Percentiles rank a stretch among this genome's conserved stretches.
phyloP scores from a whole-genome alignment of 2,888 invertebrate genomes.

The Xylophagus ater region DNA sequence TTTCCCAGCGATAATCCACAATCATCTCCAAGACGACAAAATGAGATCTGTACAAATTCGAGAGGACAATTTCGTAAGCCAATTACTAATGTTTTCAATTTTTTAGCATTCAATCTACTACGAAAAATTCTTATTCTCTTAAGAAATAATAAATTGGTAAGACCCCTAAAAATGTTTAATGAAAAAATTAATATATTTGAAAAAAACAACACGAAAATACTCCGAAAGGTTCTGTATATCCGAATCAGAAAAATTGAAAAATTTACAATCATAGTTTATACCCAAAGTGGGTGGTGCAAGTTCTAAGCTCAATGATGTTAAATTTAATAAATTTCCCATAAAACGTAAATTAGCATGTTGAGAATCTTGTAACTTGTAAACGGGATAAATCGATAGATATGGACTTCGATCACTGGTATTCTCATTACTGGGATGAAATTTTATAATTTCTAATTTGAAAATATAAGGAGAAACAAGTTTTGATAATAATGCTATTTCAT shows the following conservation, averaged over 20 bases:
- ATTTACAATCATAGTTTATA: neutral
- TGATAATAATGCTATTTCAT: neutral
- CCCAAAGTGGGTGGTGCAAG: too few relatives aligned
- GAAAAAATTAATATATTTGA: neutral
- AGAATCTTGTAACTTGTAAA: too few relatives aligned
- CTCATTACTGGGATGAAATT: too few relatives aligned
- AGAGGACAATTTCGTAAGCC: slow-evolving; percentile 4
- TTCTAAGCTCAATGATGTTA: too few relatives aligned
- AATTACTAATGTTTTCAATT: slow-evolving; percentile 12
- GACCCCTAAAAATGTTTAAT: slow-evolving; percentile 5
- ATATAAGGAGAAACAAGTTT: slow-evolving; percentile 5
- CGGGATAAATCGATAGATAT: too few relatives aligned
- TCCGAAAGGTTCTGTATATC: neutral
- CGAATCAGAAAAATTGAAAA: neutral
- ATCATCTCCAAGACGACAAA: slow-evolving; percentile 12
- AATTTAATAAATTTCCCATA: too few relatives aligned
- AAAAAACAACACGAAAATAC: neutral
- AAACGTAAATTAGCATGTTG: too few relatives aligned
- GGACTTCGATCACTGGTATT: too few relatives aligned
- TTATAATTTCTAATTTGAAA: too few relatives aligned
- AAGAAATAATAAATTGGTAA: slow-evolving; percentile 4
- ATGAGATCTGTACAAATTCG: slow-evolving; percentile 9
- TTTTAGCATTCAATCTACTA: slow-evolving; percentile 11
- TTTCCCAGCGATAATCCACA: slow-evolving; percentile 7
- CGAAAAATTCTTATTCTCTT: slow-evolving; percentile 6